Percentiles rank a stretch among this genome's conserved stretches.
Evolutionary conservation across 2,113 vertebrate genomes (phyloP).

Genomic region (Acrocephalus arundinaceus): DNA sequence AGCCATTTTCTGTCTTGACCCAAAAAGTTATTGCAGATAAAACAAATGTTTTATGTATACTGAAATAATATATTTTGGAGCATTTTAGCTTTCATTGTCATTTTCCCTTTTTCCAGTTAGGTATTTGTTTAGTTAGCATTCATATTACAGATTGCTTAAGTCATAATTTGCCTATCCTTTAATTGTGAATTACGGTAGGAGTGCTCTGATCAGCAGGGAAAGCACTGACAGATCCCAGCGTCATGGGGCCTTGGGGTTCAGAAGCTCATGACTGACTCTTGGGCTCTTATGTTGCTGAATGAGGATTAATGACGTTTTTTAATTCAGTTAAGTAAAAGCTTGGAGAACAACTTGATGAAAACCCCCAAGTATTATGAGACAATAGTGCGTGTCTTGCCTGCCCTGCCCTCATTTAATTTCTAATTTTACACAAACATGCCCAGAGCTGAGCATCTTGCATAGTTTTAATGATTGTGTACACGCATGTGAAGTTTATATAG

Average conservation of each 20-base stretch:
- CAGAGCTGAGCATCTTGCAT: neutral
- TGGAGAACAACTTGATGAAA: neutral
- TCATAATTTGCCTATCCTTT: neutral
- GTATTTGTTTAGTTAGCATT: slow-evolving; percentile 2
- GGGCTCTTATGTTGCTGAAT: neutral
- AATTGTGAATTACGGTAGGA: neutral
- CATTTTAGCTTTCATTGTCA: neutral
- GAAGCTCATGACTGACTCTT: neutral
- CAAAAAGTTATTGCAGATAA: slow-evolving; percentile 60
- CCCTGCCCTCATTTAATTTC: neutral
- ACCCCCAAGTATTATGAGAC: neutral
- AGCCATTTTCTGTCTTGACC: slow-evolving; percentile 54
- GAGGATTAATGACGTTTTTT: neutral
- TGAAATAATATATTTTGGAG: slow-evolving; percentile 28
- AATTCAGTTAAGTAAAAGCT: neutral
- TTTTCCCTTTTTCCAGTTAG: neutral
- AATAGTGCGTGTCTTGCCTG: neutral
- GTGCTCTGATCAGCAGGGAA: neutral
- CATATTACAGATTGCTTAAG: neutral
- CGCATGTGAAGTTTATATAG: neutral
- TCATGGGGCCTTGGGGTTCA: neutral
- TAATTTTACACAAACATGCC: neutral
- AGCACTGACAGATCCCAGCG: neutral
- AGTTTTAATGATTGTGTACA: neutral
- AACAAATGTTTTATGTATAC: slow-evolving; percentile 24